phyloP scores from a whole-genome alignment of 1,140 invertebrate genomes.

The Tenebrio molitor region DNA sequence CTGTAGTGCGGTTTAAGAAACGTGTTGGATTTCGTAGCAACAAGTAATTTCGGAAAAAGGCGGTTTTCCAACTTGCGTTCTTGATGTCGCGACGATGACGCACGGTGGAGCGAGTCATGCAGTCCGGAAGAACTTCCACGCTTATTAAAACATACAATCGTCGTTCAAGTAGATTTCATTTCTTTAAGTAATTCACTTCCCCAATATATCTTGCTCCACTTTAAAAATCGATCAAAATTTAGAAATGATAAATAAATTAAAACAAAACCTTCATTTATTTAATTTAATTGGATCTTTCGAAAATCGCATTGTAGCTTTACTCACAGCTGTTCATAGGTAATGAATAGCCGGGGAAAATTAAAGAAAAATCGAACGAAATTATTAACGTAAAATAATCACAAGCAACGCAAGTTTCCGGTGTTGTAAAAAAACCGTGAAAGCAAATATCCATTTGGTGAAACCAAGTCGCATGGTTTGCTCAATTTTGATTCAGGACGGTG shows the following conservation, averaged over 20 bases:
- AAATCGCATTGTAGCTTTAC: no score
- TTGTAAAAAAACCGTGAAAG: not conserved
- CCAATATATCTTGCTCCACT: no score
- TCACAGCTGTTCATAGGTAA: not conserved
- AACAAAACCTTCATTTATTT: not conserved
- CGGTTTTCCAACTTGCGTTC: no score
- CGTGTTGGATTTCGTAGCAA: not conserved
- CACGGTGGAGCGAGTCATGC: no score
- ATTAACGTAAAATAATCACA: not conserved
- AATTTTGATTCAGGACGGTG: not conserved
- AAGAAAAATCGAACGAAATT: not conserved
- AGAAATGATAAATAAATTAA: not conserved
- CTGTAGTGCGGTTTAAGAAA: not conserved
- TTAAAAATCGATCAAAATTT: no score
- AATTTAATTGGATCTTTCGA: no score
- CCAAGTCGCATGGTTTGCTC: not conserved
- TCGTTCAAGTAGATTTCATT: no score
- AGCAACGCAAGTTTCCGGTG: not conserved
- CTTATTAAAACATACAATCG: no score
- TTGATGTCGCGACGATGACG: no score
- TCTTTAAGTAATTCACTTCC: no score
- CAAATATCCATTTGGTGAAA: slow-evolving; percentile 1
- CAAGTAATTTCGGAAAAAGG: not conserved
- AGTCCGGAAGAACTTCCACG: no score
- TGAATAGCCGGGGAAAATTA: not conserved